These are phyloP conservation scores for Seriola rivoliana DNA, from an alignment of 2,113 vertebrate species.

Conservation along the genomic window DNA sequence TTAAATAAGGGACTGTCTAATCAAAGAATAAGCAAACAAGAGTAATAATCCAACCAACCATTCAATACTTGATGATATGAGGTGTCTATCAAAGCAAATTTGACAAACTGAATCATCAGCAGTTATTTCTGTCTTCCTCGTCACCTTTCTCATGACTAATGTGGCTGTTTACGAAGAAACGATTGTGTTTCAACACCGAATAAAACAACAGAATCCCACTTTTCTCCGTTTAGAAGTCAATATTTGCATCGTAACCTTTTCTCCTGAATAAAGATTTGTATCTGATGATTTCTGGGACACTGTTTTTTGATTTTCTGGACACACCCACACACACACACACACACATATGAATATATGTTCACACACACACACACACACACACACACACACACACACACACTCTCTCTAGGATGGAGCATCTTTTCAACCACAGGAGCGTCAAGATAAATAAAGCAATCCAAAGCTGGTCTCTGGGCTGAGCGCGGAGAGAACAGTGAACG, in stretches of 20 bases:
- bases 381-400: slow-evolving; percentile 10
- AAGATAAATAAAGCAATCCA: slow-evolving; percentile 81
- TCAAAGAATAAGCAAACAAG: no score
- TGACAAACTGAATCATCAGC: no score
- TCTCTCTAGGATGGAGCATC: slow-evolving; percentile 40
- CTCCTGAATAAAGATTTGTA: not conserved
- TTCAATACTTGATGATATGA: no score
- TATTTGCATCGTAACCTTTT: not conserved
- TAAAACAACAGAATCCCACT: not conserved
- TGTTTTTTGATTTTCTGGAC: not conserved
- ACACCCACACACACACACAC: slow-evolving; percentile 19
- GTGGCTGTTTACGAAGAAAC: not conserved
- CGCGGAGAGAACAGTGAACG: slow-evolving; percentile 49
- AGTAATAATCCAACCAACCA: no score
- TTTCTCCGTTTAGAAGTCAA: not conserved
- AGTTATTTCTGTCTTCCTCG: not conserved
- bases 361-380: slow-evolving; percentile 9
- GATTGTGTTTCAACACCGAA: not conserved
- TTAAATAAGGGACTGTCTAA: no score
- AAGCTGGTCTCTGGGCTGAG: slow-evolving; percentile 55
- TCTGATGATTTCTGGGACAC: slow-evolving; percentile 9
- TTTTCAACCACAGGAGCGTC: slow-evolving; percentile 58
- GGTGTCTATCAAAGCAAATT: no score
- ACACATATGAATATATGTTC: not conserved
- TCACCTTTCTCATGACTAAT: not conserved